Conservation (phyloP, 2,113 vertebrate species). For the Piaya cayana region DNA sequence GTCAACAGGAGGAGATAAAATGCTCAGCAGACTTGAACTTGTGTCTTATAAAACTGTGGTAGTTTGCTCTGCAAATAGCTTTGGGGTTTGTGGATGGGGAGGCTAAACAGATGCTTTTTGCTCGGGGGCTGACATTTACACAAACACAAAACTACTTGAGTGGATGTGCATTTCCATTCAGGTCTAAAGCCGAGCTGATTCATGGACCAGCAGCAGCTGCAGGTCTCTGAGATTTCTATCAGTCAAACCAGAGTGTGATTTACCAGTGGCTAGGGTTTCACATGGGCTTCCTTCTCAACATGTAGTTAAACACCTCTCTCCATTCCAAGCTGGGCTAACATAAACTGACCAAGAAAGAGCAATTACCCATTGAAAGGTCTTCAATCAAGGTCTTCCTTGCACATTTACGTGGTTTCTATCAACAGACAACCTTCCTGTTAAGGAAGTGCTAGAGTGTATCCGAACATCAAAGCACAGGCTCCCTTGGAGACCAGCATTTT, state of each 20-base stretch:
- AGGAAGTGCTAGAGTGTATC: neutral
- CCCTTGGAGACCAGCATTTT: neutral
- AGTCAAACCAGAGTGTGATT: neutral
- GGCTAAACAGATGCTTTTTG: neutral
- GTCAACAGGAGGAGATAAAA: neutral
- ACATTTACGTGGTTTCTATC: neutral
- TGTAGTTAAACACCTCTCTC: neutral
- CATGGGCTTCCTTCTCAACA: neutral
- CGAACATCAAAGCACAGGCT: neutral
- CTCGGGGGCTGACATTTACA: neutral
- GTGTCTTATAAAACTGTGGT: neutral
- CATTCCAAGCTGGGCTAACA: neutral
- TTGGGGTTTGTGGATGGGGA: neutral
- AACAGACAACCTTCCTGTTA: conserved; percentile 15
- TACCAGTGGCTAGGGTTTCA: neutral
- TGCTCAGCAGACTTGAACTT: neutral
- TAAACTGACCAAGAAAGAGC: conserved; percentile 17
- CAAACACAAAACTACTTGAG: neutral
- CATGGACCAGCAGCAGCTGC: neutral
- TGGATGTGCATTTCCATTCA: neutral
- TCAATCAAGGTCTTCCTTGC: conserved; percentile 22
- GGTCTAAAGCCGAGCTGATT: neutral
- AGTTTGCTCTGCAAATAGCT: neutral
- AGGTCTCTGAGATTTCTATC: neutral
- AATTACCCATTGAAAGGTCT: neutral